phyloP scores from a whole-genome alignment of 1,140 invertebrate genomes.

The Melitaea cinxia region DNA sequence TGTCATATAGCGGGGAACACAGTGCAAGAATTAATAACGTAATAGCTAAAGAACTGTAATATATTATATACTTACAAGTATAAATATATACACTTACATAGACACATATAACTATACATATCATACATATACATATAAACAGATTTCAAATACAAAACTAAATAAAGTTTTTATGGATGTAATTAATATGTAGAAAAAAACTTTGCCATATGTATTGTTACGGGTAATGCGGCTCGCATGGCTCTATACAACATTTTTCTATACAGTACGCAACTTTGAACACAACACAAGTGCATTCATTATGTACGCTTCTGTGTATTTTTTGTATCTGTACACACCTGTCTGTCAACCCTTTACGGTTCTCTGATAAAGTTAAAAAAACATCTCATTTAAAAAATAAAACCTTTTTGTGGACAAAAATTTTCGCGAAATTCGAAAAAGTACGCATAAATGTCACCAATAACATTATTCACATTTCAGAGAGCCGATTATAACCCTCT shows the following conservation, averaged over 20 bases:
- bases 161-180: neutral
- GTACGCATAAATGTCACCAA: too few species aligned
- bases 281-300: conserved; percentile 54
- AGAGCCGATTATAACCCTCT: too few species aligned
- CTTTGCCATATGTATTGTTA: conserved; percentile 2
- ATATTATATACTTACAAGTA: too few species aligned
- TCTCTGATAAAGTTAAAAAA: conserved; percentile 1
- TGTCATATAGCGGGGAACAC: too few species aligned
- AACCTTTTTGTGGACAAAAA: neutral
- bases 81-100: too few species aligned
- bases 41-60: too few species aligned
- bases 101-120: too few species aligned
- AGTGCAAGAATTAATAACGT: too few species aligned
- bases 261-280: conserved; percentile 46
- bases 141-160: too few species aligned
- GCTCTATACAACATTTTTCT: conserved; percentile 27
- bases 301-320: conserved; percentile 52
- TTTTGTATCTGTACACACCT: conserved; percentile 34
- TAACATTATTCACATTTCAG: too few species aligned
- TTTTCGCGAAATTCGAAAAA: neutral
- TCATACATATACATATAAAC: too few species aligned
- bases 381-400: neutral
- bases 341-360: neutral
- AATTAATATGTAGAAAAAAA: neutral
- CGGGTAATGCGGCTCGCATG: neutral